These are phyloP conservation scores for Ceratothoa steindachneri DNA, from an alignment of 2,888 invertebrate species.

Conservation along the genomic window DNA sequence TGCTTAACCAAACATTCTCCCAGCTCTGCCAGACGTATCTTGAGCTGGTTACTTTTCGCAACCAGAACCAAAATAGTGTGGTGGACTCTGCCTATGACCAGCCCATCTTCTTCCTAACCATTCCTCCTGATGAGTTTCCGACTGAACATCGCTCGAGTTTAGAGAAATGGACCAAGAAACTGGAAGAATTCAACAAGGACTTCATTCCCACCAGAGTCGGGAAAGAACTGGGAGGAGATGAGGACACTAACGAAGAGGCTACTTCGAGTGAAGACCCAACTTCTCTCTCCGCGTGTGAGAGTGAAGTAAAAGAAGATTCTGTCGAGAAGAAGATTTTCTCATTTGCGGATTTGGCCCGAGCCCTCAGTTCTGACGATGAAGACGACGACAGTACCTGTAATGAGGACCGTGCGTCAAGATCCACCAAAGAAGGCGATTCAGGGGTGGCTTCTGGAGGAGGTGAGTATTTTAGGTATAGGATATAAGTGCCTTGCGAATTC, in stretches of 20 bases:
- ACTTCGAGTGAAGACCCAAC: neutral
- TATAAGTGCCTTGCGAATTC: no score
- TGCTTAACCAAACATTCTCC: conserved; percentile 54
- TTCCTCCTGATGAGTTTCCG: conserved; percentile 59
- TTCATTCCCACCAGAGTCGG: conserved; percentile 37
- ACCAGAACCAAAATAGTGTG: conserved; percentile 55
- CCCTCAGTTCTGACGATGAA: conserved; percentile 47
- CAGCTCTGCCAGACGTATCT: conserved; percentile 58
- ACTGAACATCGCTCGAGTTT: conserved; percentile 37
- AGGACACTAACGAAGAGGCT: conserved; percentile 10
- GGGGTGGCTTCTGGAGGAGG: conserved; percentile 37
- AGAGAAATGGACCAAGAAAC: conserved; percentile 34
- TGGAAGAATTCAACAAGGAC: conserved; percentile 40
- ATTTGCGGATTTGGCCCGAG: conserved; percentile 46
- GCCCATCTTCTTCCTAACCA: conserved; percentile 60
- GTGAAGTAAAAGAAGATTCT: neutral
- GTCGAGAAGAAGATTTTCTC: conserved; percentile 40
- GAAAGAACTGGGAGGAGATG: neutral
- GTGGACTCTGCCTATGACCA: conserved; percentile 56
- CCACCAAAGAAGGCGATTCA: conserved; percentile 49
- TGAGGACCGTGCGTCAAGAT: conserved; percentile 52
- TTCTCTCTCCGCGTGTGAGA: neutral
- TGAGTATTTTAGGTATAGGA: conserved; percentile 9
- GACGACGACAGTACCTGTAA: conserved; percentile 53
- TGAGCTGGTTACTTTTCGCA: conserved; percentile 56